These are phyloP conservation scores for Podargus strigoides DNA, from an alignment of 2,797 vertebrate species.

Conservation along the genomic window DNA sequence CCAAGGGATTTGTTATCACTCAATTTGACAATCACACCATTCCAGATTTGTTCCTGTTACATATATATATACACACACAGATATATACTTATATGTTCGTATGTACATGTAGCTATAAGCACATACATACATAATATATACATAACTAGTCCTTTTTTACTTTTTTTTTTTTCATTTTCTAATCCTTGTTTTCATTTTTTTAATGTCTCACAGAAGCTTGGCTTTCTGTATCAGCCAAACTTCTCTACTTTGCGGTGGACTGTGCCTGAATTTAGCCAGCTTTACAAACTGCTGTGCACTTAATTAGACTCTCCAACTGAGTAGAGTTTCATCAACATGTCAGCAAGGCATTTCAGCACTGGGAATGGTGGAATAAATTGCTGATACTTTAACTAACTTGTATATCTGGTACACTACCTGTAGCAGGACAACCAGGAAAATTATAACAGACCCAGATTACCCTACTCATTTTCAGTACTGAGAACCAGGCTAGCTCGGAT, in stretches of 20 bases:
- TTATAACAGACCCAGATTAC: neutral
- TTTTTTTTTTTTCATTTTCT: neutral
- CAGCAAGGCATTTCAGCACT: neutral
- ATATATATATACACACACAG: neutral
- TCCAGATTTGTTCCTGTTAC: neutral
- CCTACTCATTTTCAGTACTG: neutral
- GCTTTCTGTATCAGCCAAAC: neutral
- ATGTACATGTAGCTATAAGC: neutral
- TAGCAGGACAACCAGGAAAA: neutral
- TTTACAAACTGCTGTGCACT: constrained; percentile 9
- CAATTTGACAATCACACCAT: neutral
- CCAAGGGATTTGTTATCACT: neutral
- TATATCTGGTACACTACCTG: neutral
- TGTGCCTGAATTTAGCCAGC: neutral
- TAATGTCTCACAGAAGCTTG: fast-evolving
- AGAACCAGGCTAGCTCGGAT: neutral
- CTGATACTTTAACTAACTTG: neutral
- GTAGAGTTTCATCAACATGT: neutral
- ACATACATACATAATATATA: neutral
- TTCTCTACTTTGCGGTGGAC: neutral
- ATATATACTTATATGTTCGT: neutral
- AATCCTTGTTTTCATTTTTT: neutral
- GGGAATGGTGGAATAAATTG: neutral
- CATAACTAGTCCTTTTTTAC: neutral
- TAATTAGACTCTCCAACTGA: constrained; percentile 14